These are phyloP conservation scores for Pampusana beccarii DNA, from an alignment of 2,113 vertebrate species.

Conservation along the genomic window DNA sequence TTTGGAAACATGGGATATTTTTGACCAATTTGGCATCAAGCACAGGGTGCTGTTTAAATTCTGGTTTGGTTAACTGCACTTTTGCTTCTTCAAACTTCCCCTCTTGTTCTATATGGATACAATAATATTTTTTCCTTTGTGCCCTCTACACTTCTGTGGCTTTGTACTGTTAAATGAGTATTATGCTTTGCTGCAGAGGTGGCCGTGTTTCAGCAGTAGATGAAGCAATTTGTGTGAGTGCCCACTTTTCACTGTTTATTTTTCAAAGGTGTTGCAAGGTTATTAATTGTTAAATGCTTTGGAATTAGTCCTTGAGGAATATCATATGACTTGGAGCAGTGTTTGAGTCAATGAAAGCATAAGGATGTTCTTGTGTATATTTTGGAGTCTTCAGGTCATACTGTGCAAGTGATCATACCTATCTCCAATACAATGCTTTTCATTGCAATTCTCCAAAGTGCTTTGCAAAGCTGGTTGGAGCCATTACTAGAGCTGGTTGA, in stretches of 20 bases:
- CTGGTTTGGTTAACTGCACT: constrained; percentile 6
- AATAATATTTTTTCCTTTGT: neutral
- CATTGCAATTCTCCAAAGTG: neutral
- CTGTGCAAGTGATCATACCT: neutral
- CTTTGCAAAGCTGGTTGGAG: neutral
- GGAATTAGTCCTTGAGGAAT: neutral
- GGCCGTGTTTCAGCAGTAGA: neutral
- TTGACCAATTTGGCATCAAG: neutral
- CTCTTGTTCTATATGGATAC: neutral
- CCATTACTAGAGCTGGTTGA: neutral
- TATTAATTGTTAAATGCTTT: neutral
- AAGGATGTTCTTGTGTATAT: neutral
- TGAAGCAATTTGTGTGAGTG: neutral
- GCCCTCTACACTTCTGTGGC: neutral
- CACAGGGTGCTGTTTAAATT: neutral
- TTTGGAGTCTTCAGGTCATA: neutral
- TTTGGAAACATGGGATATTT: constrained; percentile 5
- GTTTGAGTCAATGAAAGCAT: neutral
- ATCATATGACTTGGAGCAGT: neutral
- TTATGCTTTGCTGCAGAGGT: neutral
- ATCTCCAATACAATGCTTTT: neutral
- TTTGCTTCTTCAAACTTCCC: neutral
- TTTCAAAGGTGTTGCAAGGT: neutral
- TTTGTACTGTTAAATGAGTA: neutral
- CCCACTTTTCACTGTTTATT: neutral